Evolutionary conservation across 2,888 invertebrate species (phyloP).

Genomic region (Hyposoter didymator): DNA sequence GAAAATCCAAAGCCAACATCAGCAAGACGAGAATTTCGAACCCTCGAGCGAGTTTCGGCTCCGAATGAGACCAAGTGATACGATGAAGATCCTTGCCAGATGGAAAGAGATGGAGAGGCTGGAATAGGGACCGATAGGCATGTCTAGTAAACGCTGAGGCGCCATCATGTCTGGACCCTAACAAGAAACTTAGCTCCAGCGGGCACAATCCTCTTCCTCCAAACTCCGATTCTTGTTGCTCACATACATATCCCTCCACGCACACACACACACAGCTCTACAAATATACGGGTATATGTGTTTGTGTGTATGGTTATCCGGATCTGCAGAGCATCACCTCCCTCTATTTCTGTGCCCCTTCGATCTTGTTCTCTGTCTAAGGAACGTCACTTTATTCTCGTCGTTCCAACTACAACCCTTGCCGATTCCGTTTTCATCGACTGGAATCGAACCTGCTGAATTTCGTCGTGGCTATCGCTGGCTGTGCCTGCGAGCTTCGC

Average conservation of each 20-base stretch:
- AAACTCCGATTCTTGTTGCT: slow-evolving; percentile 40
- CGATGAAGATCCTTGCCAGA: slow-evolving; percentile 30
- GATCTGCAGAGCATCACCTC: slow-evolving; percentile 65
- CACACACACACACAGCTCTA: not conserved
- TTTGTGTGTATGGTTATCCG: slow-evolving; percentile 35
- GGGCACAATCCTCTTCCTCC: slow-evolving; percentile 48
- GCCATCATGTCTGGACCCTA: slow-evolving; percentile 83
- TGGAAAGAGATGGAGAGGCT: slow-evolving; percentile 31
- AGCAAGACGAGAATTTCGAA: slow-evolving; percentile 50
- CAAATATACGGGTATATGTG: not conserved
- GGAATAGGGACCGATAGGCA: slow-evolving; percentile 59
- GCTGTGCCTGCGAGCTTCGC: too few species aligned
- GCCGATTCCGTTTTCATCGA: slow-evolving; percentile 41
- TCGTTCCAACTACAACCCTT: slow-evolving; percentile 59
- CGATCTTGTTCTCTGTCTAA: slow-evolving; percentile 65
- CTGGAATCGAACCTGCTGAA: slow-evolving; percentile 45
- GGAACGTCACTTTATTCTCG: slow-evolving; percentile 76
- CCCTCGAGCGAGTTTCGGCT: slow-evolving; percentile 51
- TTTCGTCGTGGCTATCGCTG: slow-evolving; percentile 26
- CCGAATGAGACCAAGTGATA: slow-evolving; percentile 46
- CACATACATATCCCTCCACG: not conserved
- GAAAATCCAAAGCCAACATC: slow-evolving; percentile 53
- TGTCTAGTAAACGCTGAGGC: slow-evolving; percentile 74
- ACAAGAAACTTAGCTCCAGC: slow-evolving; percentile 82
- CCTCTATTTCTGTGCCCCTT: slow-evolving; percentile 64